Evolutionary conservation across 2,797 vertebrate species (phyloP).

Genomic region (Telmatherina bonti): DNA sequence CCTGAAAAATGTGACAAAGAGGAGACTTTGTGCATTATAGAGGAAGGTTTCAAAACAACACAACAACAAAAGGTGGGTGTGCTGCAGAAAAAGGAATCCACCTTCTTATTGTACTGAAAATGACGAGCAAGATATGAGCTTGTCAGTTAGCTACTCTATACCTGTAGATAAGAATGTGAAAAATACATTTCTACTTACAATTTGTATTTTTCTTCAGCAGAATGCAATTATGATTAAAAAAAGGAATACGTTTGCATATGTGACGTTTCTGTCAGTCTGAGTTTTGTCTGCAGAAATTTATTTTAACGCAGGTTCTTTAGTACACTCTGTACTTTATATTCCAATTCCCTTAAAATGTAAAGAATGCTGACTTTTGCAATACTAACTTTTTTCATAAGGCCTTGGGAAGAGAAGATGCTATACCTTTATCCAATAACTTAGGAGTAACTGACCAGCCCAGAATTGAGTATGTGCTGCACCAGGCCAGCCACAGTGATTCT

Average conservation of each 20-base stretch:
- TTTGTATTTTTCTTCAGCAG: slow-evolving; percentile 3
- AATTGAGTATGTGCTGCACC: slow-evolving; percentile 73
- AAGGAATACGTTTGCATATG: background rate
- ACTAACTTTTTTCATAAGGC: slow-evolving; percentile 70
- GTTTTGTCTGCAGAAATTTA: slow-evolving; percentile 14
- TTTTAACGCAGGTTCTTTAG: background rate
- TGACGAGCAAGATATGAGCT: background rate
- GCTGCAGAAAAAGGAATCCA: background rate
- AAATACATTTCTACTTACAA: background rate
- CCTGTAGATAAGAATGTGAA: slow-evolving; percentile 1
- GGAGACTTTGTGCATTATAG: slow-evolving; percentile 82
- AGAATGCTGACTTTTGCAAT: slow-evolving; percentile 9
- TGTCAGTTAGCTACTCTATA: background rate
- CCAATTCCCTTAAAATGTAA: background rate
- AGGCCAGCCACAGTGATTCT: slow-evolving; percentile 53
- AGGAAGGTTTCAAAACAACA: slow-evolving; percentile 84
- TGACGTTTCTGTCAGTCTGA: background rate
- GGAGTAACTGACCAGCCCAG: slow-evolving; percentile 81
- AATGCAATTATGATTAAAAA: slow-evolving; percentile 1
- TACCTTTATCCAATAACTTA: slow-evolving; percentile 85
- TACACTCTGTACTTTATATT: background rate
- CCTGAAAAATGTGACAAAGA: slow-evolving; percentile 80
- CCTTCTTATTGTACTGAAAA: background rate
- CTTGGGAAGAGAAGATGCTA: slow-evolving; percentile 66
- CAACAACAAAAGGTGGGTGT: slow-evolving; percentile 73